These are phyloP conservation scores for Squalus acanthias DNA, from an alignment of 2,797 vertebrate genomes.

Conservation along the genomic window DNA sequence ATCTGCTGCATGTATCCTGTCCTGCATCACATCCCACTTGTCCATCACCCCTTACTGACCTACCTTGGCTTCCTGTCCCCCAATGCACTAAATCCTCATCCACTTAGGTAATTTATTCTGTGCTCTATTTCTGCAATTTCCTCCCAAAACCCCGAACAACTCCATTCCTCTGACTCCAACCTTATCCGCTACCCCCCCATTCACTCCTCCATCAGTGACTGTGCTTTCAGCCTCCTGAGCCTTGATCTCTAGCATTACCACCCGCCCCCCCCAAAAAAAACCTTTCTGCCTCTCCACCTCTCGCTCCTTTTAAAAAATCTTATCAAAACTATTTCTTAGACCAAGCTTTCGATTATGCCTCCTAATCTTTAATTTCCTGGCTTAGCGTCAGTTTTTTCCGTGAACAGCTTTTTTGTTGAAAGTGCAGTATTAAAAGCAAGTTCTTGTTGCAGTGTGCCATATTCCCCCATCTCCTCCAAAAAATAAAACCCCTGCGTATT, in stretches of 20 bases:
- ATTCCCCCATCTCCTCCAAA: background rate
- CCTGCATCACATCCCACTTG: background rate
- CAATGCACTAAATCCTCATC: background rate
- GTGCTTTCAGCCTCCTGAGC: background rate
- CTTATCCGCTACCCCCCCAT: background rate
- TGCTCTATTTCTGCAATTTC: background rate
- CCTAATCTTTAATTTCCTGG: background rate
- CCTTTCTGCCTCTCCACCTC: background rate
- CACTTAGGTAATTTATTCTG: background rate
- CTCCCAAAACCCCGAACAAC: too few relatives aligned
- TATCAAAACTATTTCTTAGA: too few relatives aligned
- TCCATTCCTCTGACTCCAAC: background rate
- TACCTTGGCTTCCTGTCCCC: background rate
- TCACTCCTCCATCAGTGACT: background rate
- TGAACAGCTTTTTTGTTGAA: background rate
- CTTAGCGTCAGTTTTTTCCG: background rate
- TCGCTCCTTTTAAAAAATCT: background rate
- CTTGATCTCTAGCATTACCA: background rate
- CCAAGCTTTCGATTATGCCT: too few relatives aligned
- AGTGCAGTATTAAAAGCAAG: background rate
- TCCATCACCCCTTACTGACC: background rate
- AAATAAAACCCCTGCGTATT: background rate
- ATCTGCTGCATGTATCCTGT: background rate
- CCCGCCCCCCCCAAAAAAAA: background rate
- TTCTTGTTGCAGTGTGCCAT: background rate